phyloP scores from a whole-genome alignment of 2,113 vertebrate species.

The Cyprinus carpio region DNA sequence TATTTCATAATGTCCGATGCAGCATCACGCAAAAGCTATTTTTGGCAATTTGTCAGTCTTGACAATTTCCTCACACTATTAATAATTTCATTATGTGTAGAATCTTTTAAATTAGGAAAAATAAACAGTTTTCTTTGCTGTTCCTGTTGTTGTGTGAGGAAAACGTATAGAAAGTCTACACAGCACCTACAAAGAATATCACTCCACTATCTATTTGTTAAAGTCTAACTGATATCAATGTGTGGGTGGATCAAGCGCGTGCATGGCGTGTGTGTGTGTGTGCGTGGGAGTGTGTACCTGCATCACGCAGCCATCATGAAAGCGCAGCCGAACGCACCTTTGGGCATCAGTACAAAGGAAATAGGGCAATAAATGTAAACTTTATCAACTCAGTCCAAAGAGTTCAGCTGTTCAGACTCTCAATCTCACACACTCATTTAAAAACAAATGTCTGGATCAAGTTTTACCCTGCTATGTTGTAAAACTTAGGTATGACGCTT shows the following conservation, averaged over 20 bases:
- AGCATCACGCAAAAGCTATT: background rate
- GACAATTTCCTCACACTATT: background rate
- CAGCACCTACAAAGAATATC: background rate
- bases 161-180: background rate
- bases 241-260: slow-evolving; percentile 44
- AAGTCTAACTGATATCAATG: slow-evolving; percentile 38
- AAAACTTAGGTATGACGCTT: background rate
- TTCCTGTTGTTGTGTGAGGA: background rate
- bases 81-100: background rate
- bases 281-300: slow-evolving; percentile 59
- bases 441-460: background rate
- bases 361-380: slow-evolving; percentile 55
- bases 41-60: background rate
- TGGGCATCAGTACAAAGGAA: slow-evolving; percentile 55
- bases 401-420: slow-evolving; percentile 47
- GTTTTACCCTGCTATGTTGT: background rate
- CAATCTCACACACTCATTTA: background rate
- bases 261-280: slow-evolving; percentile 50
- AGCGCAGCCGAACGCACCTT: slow-evolving; percentile 43
- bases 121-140: background rate
- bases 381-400: slow-evolving; percentile 67
- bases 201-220: slow-evolving; percentile 33
- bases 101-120: background rate
- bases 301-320: slow-evolving; percentile 48
- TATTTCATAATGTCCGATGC: background rate